Evolutionary conservation across 2,797 vertebrate genomes (phyloP).

Genomic region (Peromyscus aztecus): DNA sequence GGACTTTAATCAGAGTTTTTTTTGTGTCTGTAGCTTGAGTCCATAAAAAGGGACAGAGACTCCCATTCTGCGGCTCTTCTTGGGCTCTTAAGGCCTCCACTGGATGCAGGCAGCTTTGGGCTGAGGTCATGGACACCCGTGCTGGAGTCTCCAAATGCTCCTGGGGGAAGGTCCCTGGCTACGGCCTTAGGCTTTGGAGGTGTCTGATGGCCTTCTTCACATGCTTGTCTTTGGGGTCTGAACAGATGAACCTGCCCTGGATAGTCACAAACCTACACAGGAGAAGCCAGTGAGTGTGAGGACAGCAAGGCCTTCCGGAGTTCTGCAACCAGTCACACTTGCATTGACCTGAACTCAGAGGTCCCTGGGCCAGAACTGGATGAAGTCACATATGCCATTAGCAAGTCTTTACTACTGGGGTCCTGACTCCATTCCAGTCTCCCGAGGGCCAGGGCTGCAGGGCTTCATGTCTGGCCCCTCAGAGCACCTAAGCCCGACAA

Average conservation of each 20-base stretch:
- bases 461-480: not conserved
- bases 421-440: not conserved
- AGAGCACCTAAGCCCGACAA: not conserved
- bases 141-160: not conserved
- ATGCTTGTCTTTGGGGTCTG: not conserved
- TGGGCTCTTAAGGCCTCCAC: not conserved
- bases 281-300: not conserved
- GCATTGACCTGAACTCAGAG: not conserved
- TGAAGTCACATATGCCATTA: not conserved
- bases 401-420: not conserved
- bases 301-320: not conserved
- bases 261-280: constrained; percentile 57
- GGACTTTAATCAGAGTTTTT: constrained; percentile 47
- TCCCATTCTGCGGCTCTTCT: not conserved
- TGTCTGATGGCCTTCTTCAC: not conserved
- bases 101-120: not conserved
- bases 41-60: not conserved
- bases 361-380: not conserved
- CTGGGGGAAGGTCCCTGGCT: not conserved
- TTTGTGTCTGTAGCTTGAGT: not conserved
- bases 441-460: not conserved
- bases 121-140: fast-evolving
- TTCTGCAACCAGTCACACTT: fast-evolving
- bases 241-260: constrained; percentile 44
- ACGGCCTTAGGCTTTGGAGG: fast-evolving